These are phyloP conservation scores for Oscheius sp. DNA, from an alignment of 1,140 invertebrate species.

Conservation along the genomic window DNA sequence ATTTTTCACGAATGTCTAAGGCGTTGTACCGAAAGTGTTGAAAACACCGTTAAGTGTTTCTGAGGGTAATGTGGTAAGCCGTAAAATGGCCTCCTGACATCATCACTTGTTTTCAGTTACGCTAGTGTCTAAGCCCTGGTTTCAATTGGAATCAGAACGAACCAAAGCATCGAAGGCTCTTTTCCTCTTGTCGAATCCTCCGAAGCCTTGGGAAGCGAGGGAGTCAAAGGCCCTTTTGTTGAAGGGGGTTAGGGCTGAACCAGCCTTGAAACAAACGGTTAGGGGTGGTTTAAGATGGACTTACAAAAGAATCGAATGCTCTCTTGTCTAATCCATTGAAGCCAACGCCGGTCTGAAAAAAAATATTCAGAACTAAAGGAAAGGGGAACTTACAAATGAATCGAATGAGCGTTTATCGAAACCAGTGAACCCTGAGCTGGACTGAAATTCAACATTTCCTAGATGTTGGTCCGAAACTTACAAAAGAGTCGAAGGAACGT, in stretches of 20 bases:
- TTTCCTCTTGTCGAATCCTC: not conserved
- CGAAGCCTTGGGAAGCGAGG: not conserved
- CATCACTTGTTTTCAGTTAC: not conserved
- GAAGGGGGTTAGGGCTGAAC: not conserved
- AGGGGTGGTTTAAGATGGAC: conserved; percentile 4
- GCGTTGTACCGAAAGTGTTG: no score
- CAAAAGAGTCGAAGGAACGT: conserved; percentile 31
- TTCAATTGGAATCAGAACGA: no score
- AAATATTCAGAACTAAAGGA: not conserved
- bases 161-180: conserved; percentile 28
- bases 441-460: conserved; percentile 30
- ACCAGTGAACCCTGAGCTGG: conserved; percentile 47
- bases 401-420: conserved; percentile 44
- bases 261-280: not conserved
- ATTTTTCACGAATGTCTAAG: no score
- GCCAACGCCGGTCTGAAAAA: conserved; percentile 20
- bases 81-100: no score
- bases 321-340: conserved; percentile 30
- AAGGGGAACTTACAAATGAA: conserved; percentile 11
- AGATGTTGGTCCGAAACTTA: conserved; percentile 9
- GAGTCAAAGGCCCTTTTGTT: conserved; percentile 7
- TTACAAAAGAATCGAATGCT: conserved; percentile 25
- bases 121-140: not conserved
- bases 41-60: no score
- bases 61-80: no score